phyloP scores from a whole-genome alignment of 2,797 vertebrate species.

The Enteromius argenteus region DNA sequence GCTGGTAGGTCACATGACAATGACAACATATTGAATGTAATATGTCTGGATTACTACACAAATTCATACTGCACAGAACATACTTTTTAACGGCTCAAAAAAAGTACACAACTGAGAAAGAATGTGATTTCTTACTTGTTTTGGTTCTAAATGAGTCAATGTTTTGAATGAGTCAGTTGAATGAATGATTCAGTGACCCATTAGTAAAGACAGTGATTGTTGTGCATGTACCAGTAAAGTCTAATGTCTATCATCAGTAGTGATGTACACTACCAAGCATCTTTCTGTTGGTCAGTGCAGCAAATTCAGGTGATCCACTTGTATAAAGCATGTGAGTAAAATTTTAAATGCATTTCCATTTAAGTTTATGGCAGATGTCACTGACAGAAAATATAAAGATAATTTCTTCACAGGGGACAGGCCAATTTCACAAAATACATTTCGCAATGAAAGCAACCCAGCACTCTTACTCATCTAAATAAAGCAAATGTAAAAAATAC shows the following conservation, averaged over 20 bases:
- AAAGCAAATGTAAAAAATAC: background rate
- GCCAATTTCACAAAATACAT: background rate
- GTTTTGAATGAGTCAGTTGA: background rate
- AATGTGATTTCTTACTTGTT: background rate
- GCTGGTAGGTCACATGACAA: background rate
- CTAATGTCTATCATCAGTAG: background rate
- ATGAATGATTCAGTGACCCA: background rate
- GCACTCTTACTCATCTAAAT: constrained; percentile 19
- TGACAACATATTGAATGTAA: background rate
- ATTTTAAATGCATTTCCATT: background rate
- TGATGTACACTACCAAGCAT: background rate
- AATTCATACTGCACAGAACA: background rate
- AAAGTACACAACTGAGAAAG: background rate
- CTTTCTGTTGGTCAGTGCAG: background rate
- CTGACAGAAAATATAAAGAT: background rate
- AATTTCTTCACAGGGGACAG: too few relatives aligned
- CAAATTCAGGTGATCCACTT: background rate
- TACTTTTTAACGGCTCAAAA: background rate
- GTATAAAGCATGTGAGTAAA: background rate
- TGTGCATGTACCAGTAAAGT: background rate
- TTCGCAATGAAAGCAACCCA: background rate
- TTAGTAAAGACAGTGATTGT: background rate
- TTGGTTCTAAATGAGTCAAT: background rate
- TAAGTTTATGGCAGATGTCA: background rate
- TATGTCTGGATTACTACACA: background rate